These are phyloP conservation scores for Simalia tracyae DNA, from an alignment of 2,797 vertebrate genomes.

Conservation along the genomic window DNA sequence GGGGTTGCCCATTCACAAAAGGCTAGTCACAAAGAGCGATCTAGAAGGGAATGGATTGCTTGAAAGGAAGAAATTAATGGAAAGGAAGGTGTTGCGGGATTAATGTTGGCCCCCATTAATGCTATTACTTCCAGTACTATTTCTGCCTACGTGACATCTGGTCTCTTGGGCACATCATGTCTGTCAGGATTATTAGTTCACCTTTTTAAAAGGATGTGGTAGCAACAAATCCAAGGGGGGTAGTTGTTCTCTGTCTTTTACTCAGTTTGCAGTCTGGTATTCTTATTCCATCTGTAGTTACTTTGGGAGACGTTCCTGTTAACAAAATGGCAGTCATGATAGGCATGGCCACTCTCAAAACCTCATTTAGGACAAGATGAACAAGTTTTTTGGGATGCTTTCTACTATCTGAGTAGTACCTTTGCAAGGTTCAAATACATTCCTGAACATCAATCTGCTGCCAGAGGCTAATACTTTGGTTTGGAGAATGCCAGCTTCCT, in stretches of 20 bases:
- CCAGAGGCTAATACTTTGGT: no score
- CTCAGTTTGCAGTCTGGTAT: not conserved
- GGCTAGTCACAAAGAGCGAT: not conserved
- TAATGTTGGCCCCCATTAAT: not conserved
- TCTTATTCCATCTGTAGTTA: not conserved
- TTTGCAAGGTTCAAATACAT: no score
- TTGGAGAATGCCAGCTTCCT: no score
- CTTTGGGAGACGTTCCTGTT: not conserved
- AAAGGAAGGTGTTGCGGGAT: not conserved
- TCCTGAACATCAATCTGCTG: no score
- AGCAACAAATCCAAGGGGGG: not conserved
- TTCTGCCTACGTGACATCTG: not conserved
- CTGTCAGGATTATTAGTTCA: not conserved
- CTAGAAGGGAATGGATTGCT: not conserved
- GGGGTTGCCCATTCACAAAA: not conserved
- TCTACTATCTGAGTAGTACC: no score
- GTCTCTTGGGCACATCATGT: not conserved
- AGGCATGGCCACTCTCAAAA: no score
- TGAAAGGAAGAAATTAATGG: not conserved
- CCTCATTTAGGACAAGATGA: no score
- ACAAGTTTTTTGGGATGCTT: no score
- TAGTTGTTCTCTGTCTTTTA: not conserved
- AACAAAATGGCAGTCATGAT: not conserved
- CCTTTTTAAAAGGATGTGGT: not conserved
- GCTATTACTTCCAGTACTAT: not conserved